Conservation (phyloP, 2,888 invertebrate genomes). For the Dicyrtomina minuta region DNA sequence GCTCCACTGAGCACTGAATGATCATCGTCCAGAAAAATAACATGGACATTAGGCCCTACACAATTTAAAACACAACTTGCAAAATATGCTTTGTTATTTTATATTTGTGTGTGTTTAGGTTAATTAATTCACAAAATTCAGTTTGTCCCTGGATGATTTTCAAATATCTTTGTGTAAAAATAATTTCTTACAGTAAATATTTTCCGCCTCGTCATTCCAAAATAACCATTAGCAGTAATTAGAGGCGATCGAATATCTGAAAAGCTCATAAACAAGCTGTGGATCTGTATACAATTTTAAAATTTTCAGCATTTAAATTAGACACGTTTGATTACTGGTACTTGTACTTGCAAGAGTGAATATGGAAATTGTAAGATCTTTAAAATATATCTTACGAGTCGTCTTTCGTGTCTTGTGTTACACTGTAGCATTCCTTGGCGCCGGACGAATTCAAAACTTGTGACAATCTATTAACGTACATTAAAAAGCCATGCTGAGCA, state of each 20-base stretch:
- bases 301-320: not conserved
- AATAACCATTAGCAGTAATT: slow-evolving; percentile 11
- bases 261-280: slow-evolving; percentile 21
- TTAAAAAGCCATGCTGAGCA: not conserved
- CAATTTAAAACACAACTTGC: not conserved
- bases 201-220: slow-evolving; percentile 9
- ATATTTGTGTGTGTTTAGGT: not conserved
- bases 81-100: not conserved
- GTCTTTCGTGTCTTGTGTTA: slow-evolving; percentile 9
- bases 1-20: slow-evolving; percentile 14
- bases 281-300: slow-evolving; percentile 1
- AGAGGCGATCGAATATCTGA: slow-evolving; percentile 1
- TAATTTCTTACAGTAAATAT: slow-evolving; percentile 21
- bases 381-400: not conserved
- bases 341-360: not conserved
- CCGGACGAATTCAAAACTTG: slow-evolving; percentile 17
- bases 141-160: not conserved
- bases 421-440: slow-evolving; percentile 13
- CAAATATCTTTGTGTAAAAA: not conserved
- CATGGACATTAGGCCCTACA: too few species aligned
- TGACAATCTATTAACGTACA: not conserved
- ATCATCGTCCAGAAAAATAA: slow-evolving; percentile 19
- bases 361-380: not conserved
- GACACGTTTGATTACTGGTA: not conserved
- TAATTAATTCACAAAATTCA: not conserved